Evolutionary conservation across 2,888 invertebrate genomes (phyloP).

Genomic region (Formica aserva): DNA sequence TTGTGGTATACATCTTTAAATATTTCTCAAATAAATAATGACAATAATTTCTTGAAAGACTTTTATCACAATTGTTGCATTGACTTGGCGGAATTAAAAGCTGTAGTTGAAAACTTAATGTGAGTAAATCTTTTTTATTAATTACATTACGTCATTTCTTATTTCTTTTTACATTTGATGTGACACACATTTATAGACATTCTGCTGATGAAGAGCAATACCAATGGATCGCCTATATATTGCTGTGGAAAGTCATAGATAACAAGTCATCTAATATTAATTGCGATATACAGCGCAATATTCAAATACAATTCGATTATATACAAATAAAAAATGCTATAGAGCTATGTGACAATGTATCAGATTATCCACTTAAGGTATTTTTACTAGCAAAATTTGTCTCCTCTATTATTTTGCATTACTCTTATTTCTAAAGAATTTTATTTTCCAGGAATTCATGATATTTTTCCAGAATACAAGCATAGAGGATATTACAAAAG

Average conservation of each 20-base stretch:
- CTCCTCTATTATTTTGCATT: not conserved
- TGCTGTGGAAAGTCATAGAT: conserved; percentile 69
- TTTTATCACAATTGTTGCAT: conserved; percentile 26
- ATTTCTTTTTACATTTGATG: not conserved
- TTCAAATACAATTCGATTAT: conserved; percentile 67
- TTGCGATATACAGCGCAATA: conserved; percentile 48
- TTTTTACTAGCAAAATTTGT: conserved; percentile 43
- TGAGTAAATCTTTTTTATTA: conserved; percentile 50
- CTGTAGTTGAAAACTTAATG: conserved; percentile 52
- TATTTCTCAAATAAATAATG: conserved; percentile 67
- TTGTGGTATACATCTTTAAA: conserved; percentile 81
- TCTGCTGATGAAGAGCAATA: conserved; percentile 64
- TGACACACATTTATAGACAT: conserved; percentile 46
- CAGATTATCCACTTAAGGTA: conserved; percentile 59
- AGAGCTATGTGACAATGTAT: conserved; percentile 51
- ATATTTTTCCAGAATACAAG: conserved; percentile 68
- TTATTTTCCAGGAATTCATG: conserved; percentile 72
- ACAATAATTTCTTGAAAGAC: conserved; percentile 44
- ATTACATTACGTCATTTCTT: not conserved
- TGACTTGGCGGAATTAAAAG: conserved; percentile 52
- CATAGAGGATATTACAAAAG: conserved; percentile 76
- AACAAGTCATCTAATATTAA: conserved; percentile 56
- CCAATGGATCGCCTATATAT: conserved; percentile 76
- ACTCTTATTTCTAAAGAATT: conserved; percentile 29
- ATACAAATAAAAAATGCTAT: conserved; percentile 66